Base-by-base conservation (phyloP, 2,113 vertebrate genomes). In the Odobenus rosmarus region DNA sequence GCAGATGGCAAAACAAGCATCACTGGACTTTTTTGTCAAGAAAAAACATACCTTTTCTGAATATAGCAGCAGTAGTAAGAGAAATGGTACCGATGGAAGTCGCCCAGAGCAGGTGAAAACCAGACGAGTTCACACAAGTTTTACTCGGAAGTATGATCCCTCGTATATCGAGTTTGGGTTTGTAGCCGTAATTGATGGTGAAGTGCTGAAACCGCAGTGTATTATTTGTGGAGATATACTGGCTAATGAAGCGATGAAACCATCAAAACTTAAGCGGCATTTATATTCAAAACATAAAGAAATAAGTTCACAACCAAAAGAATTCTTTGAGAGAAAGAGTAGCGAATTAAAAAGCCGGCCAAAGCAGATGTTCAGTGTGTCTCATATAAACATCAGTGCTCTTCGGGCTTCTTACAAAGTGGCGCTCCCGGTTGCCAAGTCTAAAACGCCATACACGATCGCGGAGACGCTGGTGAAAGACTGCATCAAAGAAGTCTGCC, bases 201-300 rank as follows among this genome's bases (percentile, higher is more conserved):
- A 82, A 14, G 93, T 93, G 36, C 86, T 93, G 16, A 96, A 97
- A 46, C 95, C 95, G 39, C 85, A 93, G 57, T 95, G 95, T 76
- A 87, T 97, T 71, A 90, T 96, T 49, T 97, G 95, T 62, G 95
- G 97, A 62, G 95, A 93, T 28, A 26, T 96, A n/a, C 72, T 97
- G 67, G 93, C 93, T 39, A 97, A 96, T 33, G 93, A 95, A 62
- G 93, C 95, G 3, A 95, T 93, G 93, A 97, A 97, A 64, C 97
- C 97, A n/a, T 95, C 95, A 2, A 97, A 97, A 76, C 85, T 97
- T 86, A 96, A 96, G 80, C 18, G 85, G 31, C 97, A 97, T 90
- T 92, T 96, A 53, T 96, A 90, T 95, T 95, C 90, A 62, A 93
- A 95, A 90, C 93, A 93, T 96, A 97, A 93, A 92, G 88, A 96